phyloP scores from a whole-genome alignment of 2,797 vertebrate genomes.

The Mergus octosetaceus region DNA sequence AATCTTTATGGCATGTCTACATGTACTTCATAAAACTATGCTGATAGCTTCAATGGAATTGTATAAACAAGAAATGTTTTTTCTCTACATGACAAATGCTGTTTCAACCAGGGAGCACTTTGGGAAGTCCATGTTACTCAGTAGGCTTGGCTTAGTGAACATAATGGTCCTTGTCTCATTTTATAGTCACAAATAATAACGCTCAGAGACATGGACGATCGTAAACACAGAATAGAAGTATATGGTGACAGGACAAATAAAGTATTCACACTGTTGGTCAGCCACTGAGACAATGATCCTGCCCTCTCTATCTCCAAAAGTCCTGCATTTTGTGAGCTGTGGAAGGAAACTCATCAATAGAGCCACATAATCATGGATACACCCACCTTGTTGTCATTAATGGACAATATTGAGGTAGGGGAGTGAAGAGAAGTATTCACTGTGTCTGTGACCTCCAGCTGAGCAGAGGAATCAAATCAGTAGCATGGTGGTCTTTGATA shows the following conservation, averaged over 20 bases:
- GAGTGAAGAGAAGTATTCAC: not conserved
- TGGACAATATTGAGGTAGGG: not conserved
- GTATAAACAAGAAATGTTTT: slow-evolving; percentile 11
- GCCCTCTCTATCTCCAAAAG: not conserved
- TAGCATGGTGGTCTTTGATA: not conserved
- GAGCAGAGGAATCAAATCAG: not conserved
- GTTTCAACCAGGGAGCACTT: not conserved
- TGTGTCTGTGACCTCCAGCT: not conserved
- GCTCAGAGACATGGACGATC: not conserved
- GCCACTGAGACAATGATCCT: not conserved
- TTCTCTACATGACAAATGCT: not conserved
- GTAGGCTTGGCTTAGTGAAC: not conserved
- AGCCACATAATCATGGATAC: not conserved
- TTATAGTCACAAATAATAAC: not conserved
- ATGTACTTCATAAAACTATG: not conserved
- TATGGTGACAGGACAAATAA: not conserved
- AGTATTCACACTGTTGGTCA: not conserved
- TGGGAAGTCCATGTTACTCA: not conserved
- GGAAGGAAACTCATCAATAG: not conserved
- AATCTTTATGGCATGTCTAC: not conserved
- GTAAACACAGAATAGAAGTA: not conserved
- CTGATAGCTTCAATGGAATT: not conserved
- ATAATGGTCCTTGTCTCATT: not conserved
- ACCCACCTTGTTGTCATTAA: not conserved
- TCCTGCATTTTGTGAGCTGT: not conserved